Evolutionary conservation across 2,797 vertebrate genomes (phyloP).

Genomic region (Hafferia zeledoni): DNA sequence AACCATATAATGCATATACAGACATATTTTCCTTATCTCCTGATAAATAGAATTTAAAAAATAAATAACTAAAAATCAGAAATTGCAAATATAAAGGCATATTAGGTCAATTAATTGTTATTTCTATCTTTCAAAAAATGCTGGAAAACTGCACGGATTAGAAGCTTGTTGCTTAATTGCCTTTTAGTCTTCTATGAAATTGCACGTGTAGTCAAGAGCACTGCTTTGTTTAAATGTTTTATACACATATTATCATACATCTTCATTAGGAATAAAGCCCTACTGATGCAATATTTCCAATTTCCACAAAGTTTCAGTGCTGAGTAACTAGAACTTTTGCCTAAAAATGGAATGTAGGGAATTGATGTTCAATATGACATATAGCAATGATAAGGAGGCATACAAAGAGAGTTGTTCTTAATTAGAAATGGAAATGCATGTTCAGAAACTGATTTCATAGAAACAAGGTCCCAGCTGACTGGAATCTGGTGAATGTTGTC

Average conservation of each 20-base stretch:
- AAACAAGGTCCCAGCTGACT: not conserved
- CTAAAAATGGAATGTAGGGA: not conserved
- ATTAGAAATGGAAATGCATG: not conserved
- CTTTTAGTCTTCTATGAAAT: not conserved
- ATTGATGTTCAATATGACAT: not conserved
- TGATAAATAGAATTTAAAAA: not conserved
- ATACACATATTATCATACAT: not conserved
- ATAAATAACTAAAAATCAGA: not conserved
- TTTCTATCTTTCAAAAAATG: slow-evolving; percentile 4
- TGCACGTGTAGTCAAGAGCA: not conserved
- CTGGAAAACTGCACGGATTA: not conserved
- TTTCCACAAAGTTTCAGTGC: not conserved
- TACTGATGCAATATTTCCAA: slow-evolving; percentile 20
- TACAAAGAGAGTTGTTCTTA: not conserved
- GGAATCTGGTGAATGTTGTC: not conserved
- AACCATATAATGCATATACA: not conserved
- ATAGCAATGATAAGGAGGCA: not conserved
- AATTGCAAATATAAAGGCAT: not conserved
- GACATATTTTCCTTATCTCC: not conserved
- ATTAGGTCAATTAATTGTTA: not conserved
- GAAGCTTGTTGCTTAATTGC: not conserved
- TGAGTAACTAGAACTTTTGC: slow-evolving; percentile 6
- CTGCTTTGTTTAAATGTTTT: slow-evolving; percentile 18
- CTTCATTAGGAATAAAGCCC: not conserved
- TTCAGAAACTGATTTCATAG: not conserved